Percentiles rank a stretch among this genome's conserved stretches.
phyloP scores from a whole-genome alignment of 1,140 invertebrate species.

The Galendromus occidentalis region DNA sequence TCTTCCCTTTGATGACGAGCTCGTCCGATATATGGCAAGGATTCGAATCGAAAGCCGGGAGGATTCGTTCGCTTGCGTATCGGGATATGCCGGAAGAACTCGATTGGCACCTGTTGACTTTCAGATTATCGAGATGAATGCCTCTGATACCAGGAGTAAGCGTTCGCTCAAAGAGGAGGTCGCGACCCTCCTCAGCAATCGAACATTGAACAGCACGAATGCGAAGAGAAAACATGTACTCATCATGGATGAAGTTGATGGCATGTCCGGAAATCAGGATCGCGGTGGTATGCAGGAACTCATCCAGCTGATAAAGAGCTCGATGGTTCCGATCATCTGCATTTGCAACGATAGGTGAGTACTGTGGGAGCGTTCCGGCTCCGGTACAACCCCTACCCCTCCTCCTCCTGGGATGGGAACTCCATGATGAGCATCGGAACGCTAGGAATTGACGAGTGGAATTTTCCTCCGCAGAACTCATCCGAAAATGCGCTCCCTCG shows the following conservation, averaged over 20 bases:
- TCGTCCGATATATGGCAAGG: too few relatives aligned
- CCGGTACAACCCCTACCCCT: too few relatives aligned
- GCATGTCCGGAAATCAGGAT: conserved; percentile 98
- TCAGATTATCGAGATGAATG: conserved; percentile 68
- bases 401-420: too few relatives aligned
- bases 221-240: conserved; percentile 56
- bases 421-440: too few relatives aligned
- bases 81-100: too few relatives aligned
- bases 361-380: too few relatives aligned
- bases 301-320: conserved; percentile 70
- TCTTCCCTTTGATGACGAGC: too few relatives aligned
- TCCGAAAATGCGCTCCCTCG: conserved; percentile 75
- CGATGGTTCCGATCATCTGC: conserved; percentile 83
- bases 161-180: conserved; percentile 62
- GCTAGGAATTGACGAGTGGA: too few relatives aligned
- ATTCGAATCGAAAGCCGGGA: too few relatives aligned
- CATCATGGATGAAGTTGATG: conserved; percentile 99
- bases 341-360: conserved; percentile 72
- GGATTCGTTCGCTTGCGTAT: too few relatives aligned
- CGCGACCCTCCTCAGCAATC: conserved; percentile 41
- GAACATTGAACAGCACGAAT: conserved; percentile 23
- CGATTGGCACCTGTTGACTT: not conserved
- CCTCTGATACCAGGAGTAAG: conserved; percentile 87
- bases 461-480: conserved; percentile 38
- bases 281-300: conserved; percentile 86